A percentile compares a stretch with the other conserved stretches of the same genome.
phyloP scores from a whole-genome alignment of 37 sponge, comb jelly and placozoan species.

The Tethya wilhelma region DNA sequence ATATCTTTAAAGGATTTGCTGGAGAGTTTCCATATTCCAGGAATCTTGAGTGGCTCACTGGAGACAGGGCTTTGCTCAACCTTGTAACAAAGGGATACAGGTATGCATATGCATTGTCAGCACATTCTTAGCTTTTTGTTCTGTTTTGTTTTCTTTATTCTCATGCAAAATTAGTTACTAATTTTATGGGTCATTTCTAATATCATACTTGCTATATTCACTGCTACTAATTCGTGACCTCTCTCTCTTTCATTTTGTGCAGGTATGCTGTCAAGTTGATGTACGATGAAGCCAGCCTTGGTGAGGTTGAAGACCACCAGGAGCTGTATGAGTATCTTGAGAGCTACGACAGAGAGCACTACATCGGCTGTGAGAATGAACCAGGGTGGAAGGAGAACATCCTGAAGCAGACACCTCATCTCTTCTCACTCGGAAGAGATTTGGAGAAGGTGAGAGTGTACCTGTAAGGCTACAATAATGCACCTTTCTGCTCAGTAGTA shows the following conservation, averaged over 20 bases:
- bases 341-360: slow-evolving; percentile 63
- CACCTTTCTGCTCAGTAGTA: background rate
- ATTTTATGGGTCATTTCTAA: too few species aligned
- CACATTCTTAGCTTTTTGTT: background rate
- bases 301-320: slow-evolving; percentile 47
- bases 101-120: slow-evolving; percentile 5
- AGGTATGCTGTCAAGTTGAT: slow-evolving; percentile 91
- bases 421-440: slow-evolving; percentile 75
- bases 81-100: slow-evolving; percentile 77
- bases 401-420: slow-evolving; percentile 30
- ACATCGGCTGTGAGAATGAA: slow-evolving; percentile 66
- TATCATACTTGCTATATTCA: too few species aligned
- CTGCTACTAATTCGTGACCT: too few species aligned
- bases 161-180: too few species aligned
- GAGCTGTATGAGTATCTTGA: slow-evolving; percentile 62
- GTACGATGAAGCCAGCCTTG: slow-evolving; percentile 78
- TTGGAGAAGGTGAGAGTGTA: slow-evolving; percentile 43
- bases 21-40: slow-evolving; percentile 67
- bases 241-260: too few species aligned
- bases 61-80: slow-evolving; percentile 12
- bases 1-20: slow-evolving; percentile 48
- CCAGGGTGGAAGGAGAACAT: slow-evolving; percentile 54
- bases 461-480: background rate
- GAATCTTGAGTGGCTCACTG: slow-evolving; percentile 52
- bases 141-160: background rate